Percentiles rank a stretch among this genome's conserved stretches.
Evolutionary conservation across 2,888 invertebrate genomes (phyloP).

Genomic region (Antitype chi): DNA sequence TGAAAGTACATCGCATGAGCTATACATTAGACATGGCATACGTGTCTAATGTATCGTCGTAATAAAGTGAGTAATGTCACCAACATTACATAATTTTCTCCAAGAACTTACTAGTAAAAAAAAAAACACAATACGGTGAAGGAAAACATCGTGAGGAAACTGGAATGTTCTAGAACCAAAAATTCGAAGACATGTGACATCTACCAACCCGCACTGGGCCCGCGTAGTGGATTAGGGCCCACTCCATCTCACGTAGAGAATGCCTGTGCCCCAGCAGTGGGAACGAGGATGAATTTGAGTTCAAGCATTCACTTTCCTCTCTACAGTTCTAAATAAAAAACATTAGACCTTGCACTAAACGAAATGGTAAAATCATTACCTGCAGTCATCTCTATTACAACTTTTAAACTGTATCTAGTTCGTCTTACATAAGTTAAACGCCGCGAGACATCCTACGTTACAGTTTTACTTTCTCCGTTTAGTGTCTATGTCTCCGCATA

Average conservation of each 20-base stretch:
- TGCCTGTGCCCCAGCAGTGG: too few relatives aligned
- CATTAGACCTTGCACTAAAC: neutral
- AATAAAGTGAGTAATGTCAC: too few relatives aligned
- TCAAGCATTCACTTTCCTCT: neutral
- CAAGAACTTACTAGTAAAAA: too few relatives aligned
- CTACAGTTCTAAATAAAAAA: too few relatives aligned
- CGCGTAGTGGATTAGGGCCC: too few relatives aligned
- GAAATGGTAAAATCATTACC: neutral
- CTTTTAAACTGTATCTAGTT: conserved; percentile 43
- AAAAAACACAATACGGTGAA: too few relatives aligned
- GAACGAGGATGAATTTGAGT: neutral
- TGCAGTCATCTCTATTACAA: neutral
- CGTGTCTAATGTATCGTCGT: too few relatives aligned
- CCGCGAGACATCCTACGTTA: conserved; percentile 45
- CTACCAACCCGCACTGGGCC: too few relatives aligned
- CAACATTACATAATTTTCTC: neutral
- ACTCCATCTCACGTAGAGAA: too few relatives aligned
- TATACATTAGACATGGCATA: neutral
- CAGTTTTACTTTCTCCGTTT: conserved; percentile 60
- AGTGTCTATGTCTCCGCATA: conserved; percentile 50
- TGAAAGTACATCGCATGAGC: neutral
- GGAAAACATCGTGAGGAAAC: too few relatives aligned
- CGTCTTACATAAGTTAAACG: conserved; percentile 50
- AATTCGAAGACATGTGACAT: too few relatives aligned
- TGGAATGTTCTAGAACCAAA: too few relatives aligned